A percentile compares a stretch with the other conserved stretches of the same genome.
phyloP scores from a whole-genome alignment of 2,888 invertebrate species.

The Drosophila prolongata region DNA sequence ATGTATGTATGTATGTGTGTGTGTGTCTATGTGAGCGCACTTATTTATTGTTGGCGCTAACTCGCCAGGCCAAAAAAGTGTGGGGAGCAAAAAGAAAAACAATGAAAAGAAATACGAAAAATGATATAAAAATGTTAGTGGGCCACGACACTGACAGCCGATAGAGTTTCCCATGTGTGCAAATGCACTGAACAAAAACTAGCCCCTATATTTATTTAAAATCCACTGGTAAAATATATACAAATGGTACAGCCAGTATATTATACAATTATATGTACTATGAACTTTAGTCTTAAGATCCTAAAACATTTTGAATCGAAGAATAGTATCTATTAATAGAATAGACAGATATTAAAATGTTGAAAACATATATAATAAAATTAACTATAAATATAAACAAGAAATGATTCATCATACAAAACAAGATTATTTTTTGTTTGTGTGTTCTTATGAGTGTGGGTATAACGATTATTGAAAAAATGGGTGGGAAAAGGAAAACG shows the following conservation, averaged over 20 bases:
- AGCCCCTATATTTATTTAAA: no score
- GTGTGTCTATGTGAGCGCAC: conserved; percentile 65
- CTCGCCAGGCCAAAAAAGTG: conserved; percentile 66
- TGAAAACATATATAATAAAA: no score
- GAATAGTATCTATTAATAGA: no score
- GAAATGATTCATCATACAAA: no score
- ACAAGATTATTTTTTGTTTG: neutral
- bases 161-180: conserved; percentile 41
- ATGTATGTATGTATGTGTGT: conserved; percentile 44
- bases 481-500: conserved; percentile 34
- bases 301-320: no score
- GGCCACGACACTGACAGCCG: conserved; percentile 49
- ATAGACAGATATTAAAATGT: no score
- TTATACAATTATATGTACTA: no score
- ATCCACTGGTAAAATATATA: no score
- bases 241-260: no score
- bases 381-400: no score
- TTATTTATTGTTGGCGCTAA: conserved; percentile 77
- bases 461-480: conserved; percentile 70
- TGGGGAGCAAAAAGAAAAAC: conserved; percentile 23
- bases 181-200: conserved; percentile 2
- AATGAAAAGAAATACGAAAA: conserved; percentile 55
- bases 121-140: conserved; percentile 69
- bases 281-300: no score
- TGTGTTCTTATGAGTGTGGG: conserved; percentile 35